Evolutionary conservation across 2,888 invertebrate genomes (phyloP).

Genomic region (Atethmia centrago): DNA sequence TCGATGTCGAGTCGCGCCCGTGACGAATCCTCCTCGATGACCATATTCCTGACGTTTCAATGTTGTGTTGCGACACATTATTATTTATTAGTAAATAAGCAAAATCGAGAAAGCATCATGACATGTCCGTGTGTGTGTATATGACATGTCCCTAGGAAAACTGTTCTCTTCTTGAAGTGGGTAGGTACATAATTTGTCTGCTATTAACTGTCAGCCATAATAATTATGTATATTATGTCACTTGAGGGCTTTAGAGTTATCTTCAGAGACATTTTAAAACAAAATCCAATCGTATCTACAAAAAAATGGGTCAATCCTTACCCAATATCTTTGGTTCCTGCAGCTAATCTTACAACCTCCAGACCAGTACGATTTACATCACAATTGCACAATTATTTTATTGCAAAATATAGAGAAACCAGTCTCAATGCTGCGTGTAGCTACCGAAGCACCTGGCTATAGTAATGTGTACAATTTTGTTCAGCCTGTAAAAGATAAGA

Average conservation of each 20-base stretch:
- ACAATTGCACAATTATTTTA: conserved; percentile 56
- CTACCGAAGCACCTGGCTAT: conserved; percentile 44
- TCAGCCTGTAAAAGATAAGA: conserved; percentile 42
- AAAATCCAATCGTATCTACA: background rate
- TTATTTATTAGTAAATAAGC: conserved; percentile 6
- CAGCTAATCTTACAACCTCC: conserved; percentile 19
- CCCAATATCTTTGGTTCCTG: background rate
- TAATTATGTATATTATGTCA: background rate
- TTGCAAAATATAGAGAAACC: conserved; percentile 48
- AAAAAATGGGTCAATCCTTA: conserved; percentile 12
- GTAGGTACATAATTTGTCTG: background rate
- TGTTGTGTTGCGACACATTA: conserved; percentile 7
- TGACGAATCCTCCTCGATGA: conserved; percentile 74
- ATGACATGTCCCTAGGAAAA: too few relatives aligned
- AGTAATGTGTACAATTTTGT: conserved; percentile 46
- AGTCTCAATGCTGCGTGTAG: conserved; percentile 37
- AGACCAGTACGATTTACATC: conserved; percentile 25
- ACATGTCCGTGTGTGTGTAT: too few relatives aligned
- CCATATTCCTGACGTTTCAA: conserved; percentile 60
- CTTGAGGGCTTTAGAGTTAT: background rate
- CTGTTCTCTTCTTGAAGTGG: background rate
- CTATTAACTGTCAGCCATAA: background rate
- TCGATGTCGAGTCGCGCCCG: conserved; percentile 67
- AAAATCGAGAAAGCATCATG: background rate
- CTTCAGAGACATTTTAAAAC: background rate